Evolutionary conservation across 2,888 invertebrate genomes (phyloP), one percentile per base, ranked within the genome.

Genomic region (Rhingia campestris): DNA sequence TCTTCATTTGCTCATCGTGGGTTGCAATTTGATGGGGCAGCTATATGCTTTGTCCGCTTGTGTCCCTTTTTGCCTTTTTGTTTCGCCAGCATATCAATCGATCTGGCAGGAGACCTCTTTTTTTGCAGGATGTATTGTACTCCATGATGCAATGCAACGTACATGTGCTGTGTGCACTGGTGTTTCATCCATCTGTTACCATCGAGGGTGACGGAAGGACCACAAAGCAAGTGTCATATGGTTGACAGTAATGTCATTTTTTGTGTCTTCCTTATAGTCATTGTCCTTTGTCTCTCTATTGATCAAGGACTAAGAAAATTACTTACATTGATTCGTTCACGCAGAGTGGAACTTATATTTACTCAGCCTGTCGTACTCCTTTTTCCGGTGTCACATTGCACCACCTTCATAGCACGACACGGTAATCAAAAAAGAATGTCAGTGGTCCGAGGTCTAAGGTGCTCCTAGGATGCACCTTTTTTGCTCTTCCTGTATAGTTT

Each of bases 341-440:
- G 43, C 45, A 66, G 77, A 39, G 72, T 72, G 41, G 35, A 70
- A 66, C 41, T 59, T 51, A 41, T 81, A 76, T 81, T 77, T 76
- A 61, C 58, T 43, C 73, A 74, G 73, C 53, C 58, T 53, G 35
- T 69, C 37, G 37, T 35, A 33, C 43, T 79, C 74, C 72, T 80
- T 80, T 84, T 58, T 79, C 79, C 82, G 74, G 82, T 84, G 79
- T 80, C 82, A 84, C 64, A 63, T 79, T 84, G 82, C 73, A 67
- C 22, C 76, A 47, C 32, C 56, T 64, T 30, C 4, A 35, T 39
- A 35, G 64, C 12, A 76, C 41, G 59, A 59, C 69, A 70, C 22
- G 54, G 14, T 61, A 81, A 70, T 81, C 69, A 72, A 33, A 54
- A n/a, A 74, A 70, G 51, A 39, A 51, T 58, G 43, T 49, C 51